Conservation (phyloP, 2,113 vertebrate genomes). For the Pteruthius melanotis region DNA sequence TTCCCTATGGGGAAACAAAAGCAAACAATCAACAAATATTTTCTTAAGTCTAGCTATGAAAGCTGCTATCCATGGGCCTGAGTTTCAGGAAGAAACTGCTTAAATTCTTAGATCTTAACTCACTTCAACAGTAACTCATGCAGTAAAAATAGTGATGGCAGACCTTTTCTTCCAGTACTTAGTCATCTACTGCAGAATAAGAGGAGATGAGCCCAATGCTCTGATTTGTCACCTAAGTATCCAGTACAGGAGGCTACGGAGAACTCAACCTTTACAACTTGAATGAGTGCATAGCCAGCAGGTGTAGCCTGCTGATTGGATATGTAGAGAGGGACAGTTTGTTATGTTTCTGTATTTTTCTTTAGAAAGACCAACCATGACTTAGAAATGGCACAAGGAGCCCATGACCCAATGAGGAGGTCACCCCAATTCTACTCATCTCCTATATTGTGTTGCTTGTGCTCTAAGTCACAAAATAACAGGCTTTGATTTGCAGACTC, state of each 20-base stretch:
- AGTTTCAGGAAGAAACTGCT: not conserved
- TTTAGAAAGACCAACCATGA: not conserved
- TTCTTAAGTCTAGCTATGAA: not conserved
- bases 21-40: not conserved
- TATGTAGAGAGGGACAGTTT: not conserved
- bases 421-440: accelerated
- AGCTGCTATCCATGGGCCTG: not conserved
- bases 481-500: not conserved
- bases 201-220: not conserved
- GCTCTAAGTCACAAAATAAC: not conserved
- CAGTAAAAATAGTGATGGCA: not conserved
- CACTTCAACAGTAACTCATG: not conserved
- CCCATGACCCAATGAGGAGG: not conserved
- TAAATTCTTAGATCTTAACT: not conserved
- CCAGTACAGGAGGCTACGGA: not conserved
- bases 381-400: not conserved
- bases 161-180: not conserved
- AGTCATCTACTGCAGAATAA: not conserved
- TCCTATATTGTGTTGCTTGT: not conserved
- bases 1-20: not conserved
- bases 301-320: not conserved
- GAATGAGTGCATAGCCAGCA: not conserved
- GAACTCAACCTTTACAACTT: not conserved
- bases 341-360: not conserved
- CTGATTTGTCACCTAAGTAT: not conserved